phyloP scores from a whole-genome alignment of 1,140 invertebrate species.

The fruit fly (Drosophila melanogaster) region Release_6_plus_ISO1_MT NT_033777.3:26743001-26743500 shows the following conservation, averaged over 20 bases:
- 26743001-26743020: conserved; percentile 83
- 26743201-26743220: conserved; percentile 70
- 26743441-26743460: conserved; percentile 4
- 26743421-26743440: neutral
- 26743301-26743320: too few relatives aligned
- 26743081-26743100: conserved; percentile 60
- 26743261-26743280: conserved; percentile 6
- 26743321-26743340: too few relatives aligned
- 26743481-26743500: conserved; percentile 41
- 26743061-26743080: conserved; percentile 80
- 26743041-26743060: conserved; percentile 79
- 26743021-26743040: conserved; percentile 81
- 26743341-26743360: too few relatives aligned
- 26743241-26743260: conserved; percentile 33
- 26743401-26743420: too few relatives aligned
- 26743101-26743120: conserved; percentile 37
- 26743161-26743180: conserved; percentile 8
- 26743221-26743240: conserved; percentile 19
- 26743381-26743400: too few relatives aligned
- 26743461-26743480: conserved; percentile 21
- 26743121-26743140: neutral
- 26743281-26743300: neutral
- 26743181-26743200: conserved; percentile 62
- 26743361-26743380: too few relatives aligned
- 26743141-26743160: neutral